Percentiles rank a stretch among this genome's conserved stretches.
Conservation (phyloP, 2,888 invertebrate genomes). For the Eretmocerus hayati region DNA sequence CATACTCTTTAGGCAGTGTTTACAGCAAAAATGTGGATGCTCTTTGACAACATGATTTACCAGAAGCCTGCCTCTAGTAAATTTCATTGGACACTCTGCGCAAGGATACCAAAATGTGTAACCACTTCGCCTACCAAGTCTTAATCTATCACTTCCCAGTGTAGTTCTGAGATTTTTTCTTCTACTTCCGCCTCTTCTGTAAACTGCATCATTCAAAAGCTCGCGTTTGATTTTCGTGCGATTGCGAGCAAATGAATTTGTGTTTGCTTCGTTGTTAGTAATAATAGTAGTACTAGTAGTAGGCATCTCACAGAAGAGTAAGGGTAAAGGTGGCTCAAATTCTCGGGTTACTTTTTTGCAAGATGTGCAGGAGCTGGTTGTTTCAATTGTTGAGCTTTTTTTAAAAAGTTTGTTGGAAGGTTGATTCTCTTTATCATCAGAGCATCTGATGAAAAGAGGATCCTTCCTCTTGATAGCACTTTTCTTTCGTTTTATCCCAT, state of each 20-base stretch:
- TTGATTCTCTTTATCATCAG: neutral
- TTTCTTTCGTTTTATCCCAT: neutral
- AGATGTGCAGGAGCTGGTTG: too few relatives aligned
- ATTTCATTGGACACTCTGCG: slow-evolving; percentile 5
- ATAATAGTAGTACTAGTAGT: too few relatives aligned
- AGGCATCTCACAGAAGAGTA: slow-evolving; percentile 7
- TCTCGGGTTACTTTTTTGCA: neutral
- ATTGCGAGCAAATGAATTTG: neutral
- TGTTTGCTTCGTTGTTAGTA: too few relatives aligned
- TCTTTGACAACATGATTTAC: slow-evolving; percentile 8
- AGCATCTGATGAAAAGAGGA: neutral
- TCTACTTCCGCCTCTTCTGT: neutral
- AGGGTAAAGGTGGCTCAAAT: neutral
- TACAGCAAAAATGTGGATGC: slow-evolving; percentile 5
- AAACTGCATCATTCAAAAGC: neutral
- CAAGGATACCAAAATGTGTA: slow-evolving; percentile 6
- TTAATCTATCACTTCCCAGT: neutral
- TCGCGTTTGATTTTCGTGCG: slow-evolving; percentile 2
- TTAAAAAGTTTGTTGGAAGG: neutral
- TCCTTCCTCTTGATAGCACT: neutral
- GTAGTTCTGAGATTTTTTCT: neutral
- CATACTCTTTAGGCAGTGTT: neutral
- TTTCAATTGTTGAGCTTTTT: neutral
- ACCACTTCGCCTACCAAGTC: neutral
- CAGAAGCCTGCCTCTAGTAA: neutral